These are phyloP conservation scores for Drosophila mettleri DNA, from an alignment of 2,888 invertebrate genomes.

Conservation along the genomic window DNA sequence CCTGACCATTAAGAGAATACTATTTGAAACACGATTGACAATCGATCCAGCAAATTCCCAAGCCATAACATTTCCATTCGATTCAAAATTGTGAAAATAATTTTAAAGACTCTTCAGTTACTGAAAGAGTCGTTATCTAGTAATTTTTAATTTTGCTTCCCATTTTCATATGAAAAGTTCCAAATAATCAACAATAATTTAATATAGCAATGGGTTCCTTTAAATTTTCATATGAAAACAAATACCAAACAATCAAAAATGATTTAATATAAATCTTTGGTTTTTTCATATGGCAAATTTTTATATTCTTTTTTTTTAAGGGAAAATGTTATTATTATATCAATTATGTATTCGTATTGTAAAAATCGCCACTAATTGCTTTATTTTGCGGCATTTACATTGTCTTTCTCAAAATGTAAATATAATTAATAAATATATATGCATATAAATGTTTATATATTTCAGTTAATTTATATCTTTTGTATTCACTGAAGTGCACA, in stretches of 20 bases:
- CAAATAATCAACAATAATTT: no score
- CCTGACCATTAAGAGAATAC: slow-evolving; percentile 62
- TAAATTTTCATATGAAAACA: no score
- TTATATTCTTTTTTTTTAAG: background rate
- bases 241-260: background rate
- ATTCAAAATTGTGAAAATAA: no score
- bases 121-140: no score
- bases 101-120: no score
- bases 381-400: background rate
- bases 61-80: background rate
- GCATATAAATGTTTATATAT: no score
- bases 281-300: background rate
- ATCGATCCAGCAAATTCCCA: background rate
- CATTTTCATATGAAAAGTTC: no score
- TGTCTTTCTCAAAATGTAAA: no score
- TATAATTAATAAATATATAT: background rate
- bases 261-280: background rate
- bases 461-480: no score
- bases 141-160: no score
- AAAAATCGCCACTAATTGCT: background rate
- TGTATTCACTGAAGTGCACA: background rate
- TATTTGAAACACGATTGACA: slow-evolving; percentile 9
- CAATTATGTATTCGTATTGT: background rate
- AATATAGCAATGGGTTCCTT: no score
- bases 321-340: background rate